Conservation (phyloP, 2,797 vertebrate genomes). For the Champsocephalus esox region DNA sequence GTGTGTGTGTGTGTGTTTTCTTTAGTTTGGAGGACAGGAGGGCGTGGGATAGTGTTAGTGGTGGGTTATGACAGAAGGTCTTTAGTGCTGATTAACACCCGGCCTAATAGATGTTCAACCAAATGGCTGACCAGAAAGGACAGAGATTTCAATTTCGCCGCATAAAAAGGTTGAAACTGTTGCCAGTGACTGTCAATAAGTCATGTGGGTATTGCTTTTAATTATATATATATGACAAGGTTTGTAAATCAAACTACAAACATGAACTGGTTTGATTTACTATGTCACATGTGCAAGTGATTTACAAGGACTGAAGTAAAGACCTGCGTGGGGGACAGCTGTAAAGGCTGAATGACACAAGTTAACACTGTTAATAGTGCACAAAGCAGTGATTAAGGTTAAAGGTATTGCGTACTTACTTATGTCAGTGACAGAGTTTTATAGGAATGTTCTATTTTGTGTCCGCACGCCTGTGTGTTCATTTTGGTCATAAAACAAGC, state of each 20-base stretch:
- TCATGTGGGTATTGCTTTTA: background rate
- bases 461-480: too few species aligned
- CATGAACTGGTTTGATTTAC: background rate
- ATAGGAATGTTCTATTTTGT: background rate
- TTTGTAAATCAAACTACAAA: background rate
- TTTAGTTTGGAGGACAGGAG: constrained; percentile 15
- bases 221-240: background rate
- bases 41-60: background rate
- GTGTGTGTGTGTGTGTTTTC: constrained; percentile 4
- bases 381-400: background rate
- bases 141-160: too few species aligned
- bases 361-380: background rate
- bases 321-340: background rate
- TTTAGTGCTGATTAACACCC: constrained; percentile 2
- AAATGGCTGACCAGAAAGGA: too few species aligned
- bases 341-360: background rate
- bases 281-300: background rate
- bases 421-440: background rate
- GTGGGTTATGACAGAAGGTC: background rate
- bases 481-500: too few species aligned
- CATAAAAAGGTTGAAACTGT: constrained; percentile 13
- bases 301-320: background rate
- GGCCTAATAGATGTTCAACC: too few species aligned
- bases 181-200: background rate
- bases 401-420: background rate